A percentile compares a stretch with the other conserved stretches of the same genome.
These are phyloP conservation scores for Chrysomela aeneicollis DNA, from an alignment of 2,888 invertebrate genomes.

Conservation along the genomic window DNA sequence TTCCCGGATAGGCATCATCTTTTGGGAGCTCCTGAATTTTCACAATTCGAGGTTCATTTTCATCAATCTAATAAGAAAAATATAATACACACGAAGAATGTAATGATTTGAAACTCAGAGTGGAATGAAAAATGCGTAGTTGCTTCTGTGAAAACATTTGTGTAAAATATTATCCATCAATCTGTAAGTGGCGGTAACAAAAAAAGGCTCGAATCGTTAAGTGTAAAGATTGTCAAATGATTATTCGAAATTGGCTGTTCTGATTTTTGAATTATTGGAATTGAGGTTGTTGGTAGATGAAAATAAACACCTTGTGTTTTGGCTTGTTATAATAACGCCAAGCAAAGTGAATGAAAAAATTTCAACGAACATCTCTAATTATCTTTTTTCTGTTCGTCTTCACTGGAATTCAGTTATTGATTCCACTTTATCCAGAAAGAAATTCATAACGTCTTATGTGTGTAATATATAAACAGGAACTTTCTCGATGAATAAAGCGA, in stretches of 20 bases:
- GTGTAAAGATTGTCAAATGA: background rate
- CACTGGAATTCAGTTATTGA: no score
- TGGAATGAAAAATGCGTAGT: background rate
- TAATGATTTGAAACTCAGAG: background rate
- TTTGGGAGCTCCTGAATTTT: slow-evolving; percentile 46
- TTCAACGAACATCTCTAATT: no score
- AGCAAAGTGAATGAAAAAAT: no score
- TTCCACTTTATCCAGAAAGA: no score
- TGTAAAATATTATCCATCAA: no score
- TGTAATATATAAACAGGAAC: no score
- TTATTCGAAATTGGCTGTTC: background rate
- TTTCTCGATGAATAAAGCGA: no score
- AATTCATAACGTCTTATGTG: no score
- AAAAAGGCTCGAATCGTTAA: background rate
- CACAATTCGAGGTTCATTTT: slow-evolving; percentile 47
- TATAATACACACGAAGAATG: background rate
- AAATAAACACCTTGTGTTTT: background rate
- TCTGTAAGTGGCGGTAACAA: background rate
- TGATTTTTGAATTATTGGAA: no score
- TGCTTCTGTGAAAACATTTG: background rate
- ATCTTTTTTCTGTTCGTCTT: no score
- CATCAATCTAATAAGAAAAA: slow-evolving; percentile 43
- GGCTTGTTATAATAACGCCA: no score
- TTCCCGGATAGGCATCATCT: slow-evolving; percentile 54
- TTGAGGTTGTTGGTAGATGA: background rate